Conservation (phyloP, 2,113 vertebrate species). For the Cephalopterus ornatus region DNA sequence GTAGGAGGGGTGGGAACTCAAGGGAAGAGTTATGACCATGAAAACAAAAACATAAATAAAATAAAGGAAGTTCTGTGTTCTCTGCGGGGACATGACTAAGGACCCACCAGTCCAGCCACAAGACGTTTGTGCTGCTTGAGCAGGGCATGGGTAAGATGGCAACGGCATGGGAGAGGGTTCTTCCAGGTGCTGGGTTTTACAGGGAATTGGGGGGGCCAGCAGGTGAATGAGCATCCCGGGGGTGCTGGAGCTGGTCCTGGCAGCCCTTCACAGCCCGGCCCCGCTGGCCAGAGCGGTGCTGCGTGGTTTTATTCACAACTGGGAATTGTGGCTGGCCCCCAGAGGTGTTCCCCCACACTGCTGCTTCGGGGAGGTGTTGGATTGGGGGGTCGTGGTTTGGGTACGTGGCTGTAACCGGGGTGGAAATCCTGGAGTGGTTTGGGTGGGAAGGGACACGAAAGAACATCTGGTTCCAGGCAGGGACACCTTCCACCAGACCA, state of each 20-base stretch:
- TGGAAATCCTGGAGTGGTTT: background rate
- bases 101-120: slow-evolving; percentile 2
- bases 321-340: background rate
- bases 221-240: background rate
- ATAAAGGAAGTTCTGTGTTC: slow-evolving; percentile 62
- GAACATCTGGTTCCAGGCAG: background rate
- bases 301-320: background rate
- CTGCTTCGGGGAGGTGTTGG: background rate
- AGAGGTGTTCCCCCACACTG: background rate
- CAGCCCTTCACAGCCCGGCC: background rate
- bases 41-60: slow-evolving; percentile 69
- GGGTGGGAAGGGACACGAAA: background rate
- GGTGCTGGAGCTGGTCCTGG: background rate
- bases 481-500: background rate
- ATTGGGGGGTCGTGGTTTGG: background rate
- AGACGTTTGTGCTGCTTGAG: background rate
- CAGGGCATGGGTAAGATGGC: background rate
- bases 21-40: slow-evolving; percentile 62
- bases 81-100: background rate
- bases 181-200: background rate
- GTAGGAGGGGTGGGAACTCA: slow-evolving; percentile 58
- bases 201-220: background rate
- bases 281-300: background rate
- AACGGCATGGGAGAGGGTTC: background rate
- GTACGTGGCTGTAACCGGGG: rapidly evolving